Conservation (phyloP, 2,113 vertebrate genomes). For the Oncorhynchus nerka region DNA sequence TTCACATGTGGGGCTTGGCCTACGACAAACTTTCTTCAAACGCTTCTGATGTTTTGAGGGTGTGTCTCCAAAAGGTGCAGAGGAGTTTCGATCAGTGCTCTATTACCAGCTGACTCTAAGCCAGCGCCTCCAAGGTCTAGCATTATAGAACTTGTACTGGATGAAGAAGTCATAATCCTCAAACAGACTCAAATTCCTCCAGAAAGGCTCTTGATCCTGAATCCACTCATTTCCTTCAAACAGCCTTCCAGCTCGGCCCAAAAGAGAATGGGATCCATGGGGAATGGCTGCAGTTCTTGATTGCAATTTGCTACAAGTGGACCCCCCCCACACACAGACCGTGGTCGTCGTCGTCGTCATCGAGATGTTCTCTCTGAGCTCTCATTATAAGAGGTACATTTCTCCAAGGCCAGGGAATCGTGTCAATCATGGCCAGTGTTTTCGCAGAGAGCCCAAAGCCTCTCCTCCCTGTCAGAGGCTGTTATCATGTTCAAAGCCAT, state of each 20-base stretch:
- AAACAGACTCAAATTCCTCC: conserved; percentile 74
- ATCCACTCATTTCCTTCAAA: conserved; percentile 78
- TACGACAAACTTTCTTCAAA: conserved; percentile 10
- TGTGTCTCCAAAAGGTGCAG: conserved; percentile 41
- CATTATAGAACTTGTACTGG: conserved; percentile 53
- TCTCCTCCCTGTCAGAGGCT: conserved; percentile 77
- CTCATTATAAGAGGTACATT: conserved; percentile 86
- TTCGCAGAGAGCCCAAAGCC: conserved; percentile 70
- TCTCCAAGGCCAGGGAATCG: conserved; percentile 71
- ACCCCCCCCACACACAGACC: conserved; percentile 39
- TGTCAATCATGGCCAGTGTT: conserved; percentile 76
- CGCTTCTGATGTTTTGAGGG: conserved; percentile 53
- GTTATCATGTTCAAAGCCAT: conserved; percentile 90
- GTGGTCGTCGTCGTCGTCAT: conserved; percentile 25
- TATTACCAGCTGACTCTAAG: conserved; percentile 52
- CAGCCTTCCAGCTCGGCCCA: conserved; percentile 52
- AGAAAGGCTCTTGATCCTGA: conserved; percentile 73
- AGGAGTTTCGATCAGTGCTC: conserved; percentile 52
- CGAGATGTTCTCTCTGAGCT: conserved; percentile 67
- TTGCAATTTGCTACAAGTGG: conserved; percentile 73
- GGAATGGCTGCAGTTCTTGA: conserved; percentile 60
- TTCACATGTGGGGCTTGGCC: too few species aligned
- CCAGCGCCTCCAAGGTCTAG: conserved; percentile 48
- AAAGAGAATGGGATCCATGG: conserved; percentile 64
- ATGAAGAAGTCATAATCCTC: conserved; percentile 73